Base-by-base conservation (phyloP, 1,140 invertebrate species). In the Hestina assimilis region DNA sequence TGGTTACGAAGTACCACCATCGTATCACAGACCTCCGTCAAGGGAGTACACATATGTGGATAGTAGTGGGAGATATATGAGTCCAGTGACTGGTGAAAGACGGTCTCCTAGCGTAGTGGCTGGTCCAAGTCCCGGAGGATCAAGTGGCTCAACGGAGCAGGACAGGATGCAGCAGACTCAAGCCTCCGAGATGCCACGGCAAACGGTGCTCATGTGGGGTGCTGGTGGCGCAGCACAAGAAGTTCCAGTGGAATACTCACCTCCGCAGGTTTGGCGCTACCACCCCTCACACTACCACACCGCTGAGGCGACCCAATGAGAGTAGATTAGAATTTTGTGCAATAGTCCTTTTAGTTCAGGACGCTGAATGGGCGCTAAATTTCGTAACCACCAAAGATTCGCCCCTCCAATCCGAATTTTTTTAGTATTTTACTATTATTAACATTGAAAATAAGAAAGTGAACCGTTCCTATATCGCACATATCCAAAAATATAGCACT, bases 201-300 rank as follows among this genome's bases (percentile, higher is more conserved):
- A 96, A 83, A 96, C 95, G 1, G 95, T 96, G 11, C 90, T 96
- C 2, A 96, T 96, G 95, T 96, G 95, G 95, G 95, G 95, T 69
- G 73, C 92, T 65, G 66, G 91, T 66, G 29, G 89, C 63, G 63
- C 75, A 0, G 78, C 78, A 12, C 81, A 83, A 53, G 83, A 86
- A 38, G 79, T 73, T 8, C 79, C 83, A 11, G 79, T 78, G 59
- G 83, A 86, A 45, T 88, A 85, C 68, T 86, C 85, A 9, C 83
- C 84, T 17, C 82, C 85, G 1, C 84, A 87, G 81, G 83, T 85
- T 74, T 88, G 85, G 85, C 79, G 85, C 45, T 88, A 88, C n/a
- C n/a, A n/a, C 69, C 84, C 81, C 33, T 84, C 84, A 11, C 78
- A 84, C 52, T 85, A 88, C 56, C 85, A 86, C 78, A 88, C 85